These are phyloP conservation scores for Apis cerana DNA, from an alignment of 1,140 invertebrate species.

Conservation along the genomic window DNA sequence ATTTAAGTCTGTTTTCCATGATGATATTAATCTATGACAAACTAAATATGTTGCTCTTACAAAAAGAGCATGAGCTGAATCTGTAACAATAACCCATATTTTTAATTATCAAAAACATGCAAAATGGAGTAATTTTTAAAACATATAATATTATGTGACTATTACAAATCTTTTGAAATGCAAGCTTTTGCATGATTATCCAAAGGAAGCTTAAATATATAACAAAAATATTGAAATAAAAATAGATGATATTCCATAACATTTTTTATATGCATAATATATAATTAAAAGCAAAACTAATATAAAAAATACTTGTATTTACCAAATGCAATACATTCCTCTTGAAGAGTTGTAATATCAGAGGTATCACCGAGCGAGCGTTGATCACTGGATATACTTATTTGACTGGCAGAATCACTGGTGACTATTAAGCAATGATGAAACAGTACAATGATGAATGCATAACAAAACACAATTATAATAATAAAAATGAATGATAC, in stretches of 20 bases:
- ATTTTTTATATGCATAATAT: conserved; percentile 7
- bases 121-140: conserved; percentile 10
- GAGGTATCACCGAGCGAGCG: conserved; percentile 79
- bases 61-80: conserved; percentile 92
- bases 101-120: conserved; percentile 24
- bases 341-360: conserved; percentile 79
- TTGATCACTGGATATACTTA: conserved; percentile 81
- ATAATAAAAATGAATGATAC: conserved; percentile 69
- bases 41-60: conserved; percentile 95
- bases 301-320: conserved; percentile 72
- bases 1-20: conserved; percentile 98
- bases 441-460: conserved; percentile 75
- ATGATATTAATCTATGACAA: conserved; percentile 95
- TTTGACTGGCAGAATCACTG: conserved; percentile 81
- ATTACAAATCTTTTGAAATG: conserved; percentile 26
- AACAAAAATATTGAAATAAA: conserved; percentile 60
- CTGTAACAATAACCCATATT: conserved; percentile 79
- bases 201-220: conserved; percentile 37
- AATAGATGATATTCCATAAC: conserved; percentile 32
- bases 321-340: conserved; percentile 79
- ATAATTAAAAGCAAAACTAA: conserved; percentile 61
- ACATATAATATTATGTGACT: background rate
- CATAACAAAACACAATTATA: conserved; percentile 74
- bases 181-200: conserved; percentile 35
- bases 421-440: conserved; percentile 80